Evolutionary conservation across 2,113 vertebrate species (phyloP), one percentile per base, ranked within the genome.

Genomic region (Clarias gariepinus): DNA sequence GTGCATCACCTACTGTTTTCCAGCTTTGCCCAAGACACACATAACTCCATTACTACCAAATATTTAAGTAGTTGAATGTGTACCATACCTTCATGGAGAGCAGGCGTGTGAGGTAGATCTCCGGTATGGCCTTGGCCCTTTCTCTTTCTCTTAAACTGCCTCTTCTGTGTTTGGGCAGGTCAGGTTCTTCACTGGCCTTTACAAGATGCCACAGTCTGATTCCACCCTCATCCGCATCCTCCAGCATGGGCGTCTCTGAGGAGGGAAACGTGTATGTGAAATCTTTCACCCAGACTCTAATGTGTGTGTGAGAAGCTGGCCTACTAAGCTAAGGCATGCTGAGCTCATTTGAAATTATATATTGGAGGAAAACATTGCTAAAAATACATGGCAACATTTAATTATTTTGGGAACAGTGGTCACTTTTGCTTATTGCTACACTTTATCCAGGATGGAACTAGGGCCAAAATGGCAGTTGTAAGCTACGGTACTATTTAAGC

Each of bases 51-150:
- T 41, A 36, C 41, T 19, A 61, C 52, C 19, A 41, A 63, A 16
- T 55, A 57, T 53, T 10, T 68, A 33, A n/a, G 30, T 55, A 33
- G 16, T 55, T 12, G 33, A 52, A 86, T 82, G 64, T 30, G 15
- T 3, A 11, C 36, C 25, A 64, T 92, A 98, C 98, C 97, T 99
- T 99, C 98, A 99, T 98, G 80, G 98, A 99, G 30, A 99, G 95
- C 41, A 99, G 95, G n/a, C 98, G 97, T 25, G 98, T 99, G 91
- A 99, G 96, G 92, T 99, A 99, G 92, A 99, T 99, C 93, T 99
- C 98, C 0, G 98, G 97, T 86, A 99, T 99, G 87, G 97, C 98
- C 92, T 99, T 99, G 91, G 98, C 97, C 80, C 98, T 91, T 91
- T 98, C 98, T 0, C 98, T 92, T 87, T 99, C 98, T 85, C 97